phyloP scores from a whole-genome alignment of 2,797 vertebrate species.

The Lepidocolaptes lacrymiger region DNA sequence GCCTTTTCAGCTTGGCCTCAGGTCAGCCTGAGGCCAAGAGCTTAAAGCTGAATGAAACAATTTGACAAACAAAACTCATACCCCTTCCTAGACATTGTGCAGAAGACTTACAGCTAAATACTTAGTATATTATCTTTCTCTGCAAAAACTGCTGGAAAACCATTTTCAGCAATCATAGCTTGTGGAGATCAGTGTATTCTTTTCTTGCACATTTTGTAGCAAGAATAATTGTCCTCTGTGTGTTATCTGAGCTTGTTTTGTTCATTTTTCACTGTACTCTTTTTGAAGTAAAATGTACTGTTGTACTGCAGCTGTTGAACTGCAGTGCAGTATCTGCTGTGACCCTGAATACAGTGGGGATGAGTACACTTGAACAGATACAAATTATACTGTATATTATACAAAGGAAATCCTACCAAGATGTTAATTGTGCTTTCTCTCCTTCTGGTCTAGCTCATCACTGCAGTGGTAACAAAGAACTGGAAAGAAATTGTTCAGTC shows the following conservation, averaged over 20 bases:
- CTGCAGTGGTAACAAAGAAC: slow-evolving; percentile 93
- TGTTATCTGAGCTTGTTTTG: neutral
- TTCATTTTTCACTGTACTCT: neutral
- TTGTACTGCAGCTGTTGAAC: neutral
- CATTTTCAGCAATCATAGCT: neutral
- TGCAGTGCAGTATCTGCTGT: neutral
- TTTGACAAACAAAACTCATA: neutral
- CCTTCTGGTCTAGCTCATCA: slow-evolving; percentile 85
- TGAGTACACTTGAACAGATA: neutral
- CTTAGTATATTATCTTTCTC: neutral
- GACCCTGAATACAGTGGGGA: neutral
- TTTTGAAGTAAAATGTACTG: neutral
- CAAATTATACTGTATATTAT: neutral
- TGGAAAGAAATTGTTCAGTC: slow-evolving; percentile 93
- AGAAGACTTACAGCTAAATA: neutral
- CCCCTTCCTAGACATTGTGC: neutral
- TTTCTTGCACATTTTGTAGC: neutral
- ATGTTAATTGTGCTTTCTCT: neutral
- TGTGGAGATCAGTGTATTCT: neutral
- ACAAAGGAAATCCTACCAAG: neutral
- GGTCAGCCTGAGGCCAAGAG: neutral
- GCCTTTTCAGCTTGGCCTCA: neutral
- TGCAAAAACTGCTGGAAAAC: neutral
- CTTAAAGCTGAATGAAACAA: neutral
- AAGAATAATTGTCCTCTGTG: neutral